Conservation (phyloP, 64 coral and sea anemone species). For the Actinia equina region DNA sequence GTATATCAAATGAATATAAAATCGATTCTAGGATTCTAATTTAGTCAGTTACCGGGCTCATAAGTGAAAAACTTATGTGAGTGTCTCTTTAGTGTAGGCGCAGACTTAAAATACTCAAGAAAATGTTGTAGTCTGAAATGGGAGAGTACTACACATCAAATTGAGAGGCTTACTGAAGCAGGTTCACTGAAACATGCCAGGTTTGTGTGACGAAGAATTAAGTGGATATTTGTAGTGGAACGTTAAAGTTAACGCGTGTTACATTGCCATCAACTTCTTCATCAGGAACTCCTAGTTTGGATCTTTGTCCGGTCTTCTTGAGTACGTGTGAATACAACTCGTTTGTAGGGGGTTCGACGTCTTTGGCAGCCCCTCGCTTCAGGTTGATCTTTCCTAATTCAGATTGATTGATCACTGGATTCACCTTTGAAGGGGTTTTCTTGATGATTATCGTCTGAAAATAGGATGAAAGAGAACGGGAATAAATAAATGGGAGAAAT, state of each 20-base stretch:
- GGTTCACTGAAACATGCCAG: too few relatives aligned
- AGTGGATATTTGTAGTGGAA: constrained; percentile 28
- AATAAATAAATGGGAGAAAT: not conserved
- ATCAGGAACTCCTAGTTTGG: constrained; percentile 53
- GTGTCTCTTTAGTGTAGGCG: too few relatives aligned
- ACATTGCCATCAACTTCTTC: constrained; percentile 64
- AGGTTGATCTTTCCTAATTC: constrained; percentile 15
- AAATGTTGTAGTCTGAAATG: too few relatives aligned
- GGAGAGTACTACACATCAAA: too few relatives aligned
- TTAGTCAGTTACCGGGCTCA: too few relatives aligned
- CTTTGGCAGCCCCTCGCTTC: not conserved
- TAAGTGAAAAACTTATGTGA: too few relatives aligned
- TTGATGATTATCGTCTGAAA: not conserved
- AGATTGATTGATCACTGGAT: not conserved
- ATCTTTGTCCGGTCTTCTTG: constrained; percentile 75
- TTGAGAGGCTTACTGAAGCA: too few relatives aligned
- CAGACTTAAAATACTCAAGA: too few relatives aligned
- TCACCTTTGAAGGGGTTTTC: not conserved
- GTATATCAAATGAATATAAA: too few relatives aligned
- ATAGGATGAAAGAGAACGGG: not conserved
- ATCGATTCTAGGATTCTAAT: too few relatives aligned
- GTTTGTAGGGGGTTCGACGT: not conserved
- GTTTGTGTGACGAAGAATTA: not conserved
- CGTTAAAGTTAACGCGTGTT: constrained; percentile 67
- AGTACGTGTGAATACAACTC: constrained; percentile 60